Evolutionary conservation across 2,888 invertebrate genomes (phyloP).

Genomic region (Tridacna crocea): DNA sequence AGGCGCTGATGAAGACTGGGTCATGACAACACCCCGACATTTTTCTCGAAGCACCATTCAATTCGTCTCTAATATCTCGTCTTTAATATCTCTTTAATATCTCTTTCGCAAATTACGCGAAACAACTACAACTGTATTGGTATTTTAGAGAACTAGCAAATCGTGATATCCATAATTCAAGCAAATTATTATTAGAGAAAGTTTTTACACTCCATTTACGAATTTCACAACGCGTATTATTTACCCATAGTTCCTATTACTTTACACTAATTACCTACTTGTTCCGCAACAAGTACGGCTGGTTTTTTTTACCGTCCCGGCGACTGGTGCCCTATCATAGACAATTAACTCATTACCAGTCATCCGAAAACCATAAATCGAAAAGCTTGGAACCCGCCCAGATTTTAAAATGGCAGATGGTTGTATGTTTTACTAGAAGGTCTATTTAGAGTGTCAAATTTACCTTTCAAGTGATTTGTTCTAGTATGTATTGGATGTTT

Average conservation of each 20-base stretch:
- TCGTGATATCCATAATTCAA: background rate
- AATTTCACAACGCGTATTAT: constrained; percentile 1
- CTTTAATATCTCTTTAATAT: no score
- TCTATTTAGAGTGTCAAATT: background rate
- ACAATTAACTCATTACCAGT: constrained; percentile 10
- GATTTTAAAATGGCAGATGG: background rate
- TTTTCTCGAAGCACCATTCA: no score
- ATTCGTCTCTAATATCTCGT: no score
- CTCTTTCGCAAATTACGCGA: no score
- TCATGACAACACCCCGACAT: no score
- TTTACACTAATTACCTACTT: constrained; percentile 1
- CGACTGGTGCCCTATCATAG: background rate
- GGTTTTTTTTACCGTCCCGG: background rate
- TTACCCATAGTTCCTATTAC: background rate
- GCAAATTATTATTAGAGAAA: background rate
- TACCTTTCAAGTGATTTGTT: background rate
- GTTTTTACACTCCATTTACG: background rate
- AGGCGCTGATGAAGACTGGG: no score
- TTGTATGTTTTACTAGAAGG: background rate
- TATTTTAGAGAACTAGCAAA: background rate
- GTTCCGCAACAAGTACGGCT: background rate
- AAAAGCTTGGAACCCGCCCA: constrained; percentile 11
- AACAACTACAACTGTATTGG: no score
- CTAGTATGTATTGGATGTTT: no score
- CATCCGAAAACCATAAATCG: constrained; percentile 3